Evolutionary conservation across 64 coral and sea anemone species (phyloP).

Genomic region (Dendrophyllia cribrosa): DNA sequence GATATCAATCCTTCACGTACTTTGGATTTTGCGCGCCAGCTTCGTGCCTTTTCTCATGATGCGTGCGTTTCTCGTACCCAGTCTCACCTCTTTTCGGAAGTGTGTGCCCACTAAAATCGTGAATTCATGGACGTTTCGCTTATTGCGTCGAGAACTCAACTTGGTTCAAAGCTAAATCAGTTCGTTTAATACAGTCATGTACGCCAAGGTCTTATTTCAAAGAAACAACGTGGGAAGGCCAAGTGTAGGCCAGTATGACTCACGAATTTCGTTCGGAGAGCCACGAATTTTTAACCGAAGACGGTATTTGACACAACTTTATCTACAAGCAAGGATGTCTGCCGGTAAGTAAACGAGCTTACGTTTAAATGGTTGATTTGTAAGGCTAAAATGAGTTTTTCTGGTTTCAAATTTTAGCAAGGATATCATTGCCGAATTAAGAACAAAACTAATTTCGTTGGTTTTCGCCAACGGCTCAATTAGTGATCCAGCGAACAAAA

Average conservation of each 20-base stretch:
- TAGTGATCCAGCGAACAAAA: neutral
- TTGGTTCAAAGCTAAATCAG: neutral
- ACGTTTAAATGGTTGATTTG: no score
- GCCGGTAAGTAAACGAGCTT: neutral
- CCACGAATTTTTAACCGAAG: neutral
- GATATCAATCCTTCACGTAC: neutral
- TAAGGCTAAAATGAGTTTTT: neutral
- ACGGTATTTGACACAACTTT: neutral
- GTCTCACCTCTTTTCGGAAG: neutral
- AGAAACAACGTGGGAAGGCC: neutral
- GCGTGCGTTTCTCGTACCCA: constrained; percentile 7
- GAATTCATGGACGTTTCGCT: neutral
- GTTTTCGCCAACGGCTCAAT: neutral
- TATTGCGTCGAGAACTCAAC: no score
- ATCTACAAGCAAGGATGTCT: neutral
- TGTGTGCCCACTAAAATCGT: neutral
- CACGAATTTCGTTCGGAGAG: neutral
- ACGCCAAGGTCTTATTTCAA: constrained; percentile 8
- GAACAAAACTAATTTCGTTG: neutral
- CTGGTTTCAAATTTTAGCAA: neutral
- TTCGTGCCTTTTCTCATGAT: neutral
- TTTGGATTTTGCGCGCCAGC: neutral
- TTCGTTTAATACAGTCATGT: neutral
- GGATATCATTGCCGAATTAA: neutral
- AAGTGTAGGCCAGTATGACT: neutral